phyloP scores from a whole-genome alignment of 2,888 invertebrate genomes.

The Ochlodes sylvanus region DNA sequence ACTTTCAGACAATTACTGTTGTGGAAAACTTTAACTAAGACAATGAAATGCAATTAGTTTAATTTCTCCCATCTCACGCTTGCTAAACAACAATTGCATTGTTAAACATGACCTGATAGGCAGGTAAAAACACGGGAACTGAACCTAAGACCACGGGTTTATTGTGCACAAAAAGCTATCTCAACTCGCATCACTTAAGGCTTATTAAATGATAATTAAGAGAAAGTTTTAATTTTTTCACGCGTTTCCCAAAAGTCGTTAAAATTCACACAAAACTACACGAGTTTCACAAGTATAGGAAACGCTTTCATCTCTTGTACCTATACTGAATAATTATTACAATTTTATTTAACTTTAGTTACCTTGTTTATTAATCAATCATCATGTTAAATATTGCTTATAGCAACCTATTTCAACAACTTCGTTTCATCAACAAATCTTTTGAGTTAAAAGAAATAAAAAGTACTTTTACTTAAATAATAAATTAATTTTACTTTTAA shows the following conservation, averaged over 20 bases:
- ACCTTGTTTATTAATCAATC: no score
- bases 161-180: conserved; percentile 8
- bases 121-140: conserved; percentile 29
- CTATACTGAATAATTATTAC: no score
- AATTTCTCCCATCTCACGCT: conserved; percentile 34
- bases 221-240: conserved; percentile 19
- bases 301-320: not conserved
- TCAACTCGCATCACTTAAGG: not conserved
- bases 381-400: not conserved
- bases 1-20: not conserved
- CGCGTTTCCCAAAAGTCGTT: not conserved
- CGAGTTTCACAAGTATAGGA: not conserved
- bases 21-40: conserved; percentile 20
- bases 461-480: no score
- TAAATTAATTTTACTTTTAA: no score
- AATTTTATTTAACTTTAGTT: no score
- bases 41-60: conserved; percentile 21
- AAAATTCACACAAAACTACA: not conserved
- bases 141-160: conserved; percentile 17
- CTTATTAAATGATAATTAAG: conserved; percentile 24
- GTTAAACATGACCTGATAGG: conserved; percentile 19
- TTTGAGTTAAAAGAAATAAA: no score
- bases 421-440: no score
- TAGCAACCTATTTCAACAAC: no score
- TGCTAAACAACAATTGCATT: conserved; percentile 17